phyloP scores from a whole-genome alignment of 2,113 vertebrate species.

The Pycnonotus jocosus region DNA sequence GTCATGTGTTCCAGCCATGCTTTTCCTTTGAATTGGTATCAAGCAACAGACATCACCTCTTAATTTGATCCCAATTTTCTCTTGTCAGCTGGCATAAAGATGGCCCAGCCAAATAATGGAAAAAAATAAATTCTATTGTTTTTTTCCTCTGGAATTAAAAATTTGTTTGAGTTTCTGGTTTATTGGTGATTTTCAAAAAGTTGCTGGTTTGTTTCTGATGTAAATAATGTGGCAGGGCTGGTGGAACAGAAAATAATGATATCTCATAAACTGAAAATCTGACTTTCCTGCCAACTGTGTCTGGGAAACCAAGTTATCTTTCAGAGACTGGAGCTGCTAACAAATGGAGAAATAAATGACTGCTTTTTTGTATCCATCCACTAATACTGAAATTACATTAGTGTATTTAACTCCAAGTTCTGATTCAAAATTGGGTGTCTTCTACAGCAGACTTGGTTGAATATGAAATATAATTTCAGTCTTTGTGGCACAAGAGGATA shows the following conservation, averaged over 20 bases:
- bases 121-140: background rate
- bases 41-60: background rate
- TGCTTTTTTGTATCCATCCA: background rate
- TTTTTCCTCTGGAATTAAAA: background rate
- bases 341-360: background rate
- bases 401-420: background rate
- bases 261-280: background rate
- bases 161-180: background rate
- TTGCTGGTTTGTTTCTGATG: background rate
- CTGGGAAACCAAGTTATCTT: background rate
- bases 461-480: background rate
- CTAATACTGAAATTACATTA: background rate
- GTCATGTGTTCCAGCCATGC: background rate
- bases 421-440: background rate
- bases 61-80: background rate
- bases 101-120: background rate
- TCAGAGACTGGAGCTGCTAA: background rate
- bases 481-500: background rate
- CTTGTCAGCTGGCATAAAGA: background rate
- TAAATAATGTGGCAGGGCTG: background rate
- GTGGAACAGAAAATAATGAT: background rate
- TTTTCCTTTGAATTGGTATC: background rate
- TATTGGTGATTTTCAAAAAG: background rate
- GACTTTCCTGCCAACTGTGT: background rate
- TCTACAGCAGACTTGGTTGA: background rate